Evolutionary conservation across 2,888 invertebrate species (phyloP).

Genomic region (Agrochola circellaris): DNA sequence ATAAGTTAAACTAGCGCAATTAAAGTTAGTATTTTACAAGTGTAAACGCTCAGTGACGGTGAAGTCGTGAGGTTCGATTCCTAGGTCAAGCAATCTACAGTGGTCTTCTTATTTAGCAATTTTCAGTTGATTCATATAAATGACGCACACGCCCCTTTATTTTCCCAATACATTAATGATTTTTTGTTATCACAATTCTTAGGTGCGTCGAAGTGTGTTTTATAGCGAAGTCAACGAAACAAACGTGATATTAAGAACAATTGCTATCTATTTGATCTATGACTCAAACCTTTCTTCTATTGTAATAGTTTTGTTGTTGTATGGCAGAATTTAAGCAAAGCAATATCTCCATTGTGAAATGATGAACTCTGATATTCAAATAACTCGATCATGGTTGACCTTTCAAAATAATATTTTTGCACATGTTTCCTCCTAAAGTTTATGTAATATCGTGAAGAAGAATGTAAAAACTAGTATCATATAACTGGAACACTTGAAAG

Average conservation of each 20-base stretch:
- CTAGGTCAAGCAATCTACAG: neutral
- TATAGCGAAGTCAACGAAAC: neutral
- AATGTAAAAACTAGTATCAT: conserved; percentile 53
- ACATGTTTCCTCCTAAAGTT: conserved; percentile 53
- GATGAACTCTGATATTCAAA: conserved; percentile 42
- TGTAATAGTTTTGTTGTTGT: conserved; percentile 16
- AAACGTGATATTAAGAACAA: conserved; percentile 11
- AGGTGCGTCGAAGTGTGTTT: neutral
- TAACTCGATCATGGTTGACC: conserved; percentile 38
- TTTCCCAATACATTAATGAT: neutral
- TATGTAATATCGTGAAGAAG: conserved; percentile 52
- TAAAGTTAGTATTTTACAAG: neutral
- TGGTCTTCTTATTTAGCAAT: neutral
- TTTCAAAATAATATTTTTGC: conserved; percentile 51
- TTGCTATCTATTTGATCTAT: conserved; percentile 14
- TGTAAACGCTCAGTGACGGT: no score
- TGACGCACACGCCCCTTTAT: conserved; percentile 2
- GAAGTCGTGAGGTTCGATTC: neutral
- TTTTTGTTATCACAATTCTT: neutral
- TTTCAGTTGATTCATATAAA: conserved; percentile 1
- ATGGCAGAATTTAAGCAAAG: conserved; percentile 37
- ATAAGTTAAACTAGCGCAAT: neutral
- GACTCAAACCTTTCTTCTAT: conserved; percentile 28
- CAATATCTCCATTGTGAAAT: conserved; percentile 44
- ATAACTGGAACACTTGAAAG: conserved; percentile 67